phyloP scores from a whole-genome alignment of 2,797 vertebrate species.

The Phrynocephalus forsythii region DNA sequence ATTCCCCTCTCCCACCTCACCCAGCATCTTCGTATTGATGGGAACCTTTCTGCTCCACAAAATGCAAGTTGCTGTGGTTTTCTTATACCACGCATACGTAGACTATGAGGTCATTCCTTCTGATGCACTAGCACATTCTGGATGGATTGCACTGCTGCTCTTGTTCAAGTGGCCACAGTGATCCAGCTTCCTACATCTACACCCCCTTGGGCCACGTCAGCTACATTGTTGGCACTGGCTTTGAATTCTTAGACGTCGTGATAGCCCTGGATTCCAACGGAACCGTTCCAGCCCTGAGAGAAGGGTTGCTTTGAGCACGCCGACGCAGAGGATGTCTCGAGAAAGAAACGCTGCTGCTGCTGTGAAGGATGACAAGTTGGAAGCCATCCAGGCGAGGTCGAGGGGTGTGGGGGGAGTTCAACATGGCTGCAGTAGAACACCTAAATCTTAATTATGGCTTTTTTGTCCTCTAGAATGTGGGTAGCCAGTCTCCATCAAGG shows the following conservation, averaged over 20 bases:
- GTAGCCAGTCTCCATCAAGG: too few relatives aligned
- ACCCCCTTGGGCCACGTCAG: background rate
- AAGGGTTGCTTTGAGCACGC: background rate
- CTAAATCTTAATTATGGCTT: background rate
- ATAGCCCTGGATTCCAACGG: background rate
- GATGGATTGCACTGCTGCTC: background rate
- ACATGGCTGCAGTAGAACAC: background rate
- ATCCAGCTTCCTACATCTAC: constrained; percentile 1
- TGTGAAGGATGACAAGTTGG: background rate
- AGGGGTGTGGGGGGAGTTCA: too few relatives aligned
- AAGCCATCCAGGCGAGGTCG: background rate
- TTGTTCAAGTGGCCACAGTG: background rate
- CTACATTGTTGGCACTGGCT: background rate
- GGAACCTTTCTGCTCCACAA: background rate
- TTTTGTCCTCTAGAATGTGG: background rate
- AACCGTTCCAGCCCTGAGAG: background rate
- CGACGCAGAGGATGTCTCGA: background rate
- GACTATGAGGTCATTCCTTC: constrained; percentile 30
- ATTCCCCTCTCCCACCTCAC: background rate
- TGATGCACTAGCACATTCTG: background rate
- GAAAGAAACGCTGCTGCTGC: background rate
- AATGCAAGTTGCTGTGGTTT: constrained; percentile 8
- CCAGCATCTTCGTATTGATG: background rate
- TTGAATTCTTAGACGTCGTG: constrained; percentile 16
- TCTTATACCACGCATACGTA: background rate